Conservation (phyloP, 2,888 invertebrate species). For the Cataglyphis rosenhaueri region DNA sequence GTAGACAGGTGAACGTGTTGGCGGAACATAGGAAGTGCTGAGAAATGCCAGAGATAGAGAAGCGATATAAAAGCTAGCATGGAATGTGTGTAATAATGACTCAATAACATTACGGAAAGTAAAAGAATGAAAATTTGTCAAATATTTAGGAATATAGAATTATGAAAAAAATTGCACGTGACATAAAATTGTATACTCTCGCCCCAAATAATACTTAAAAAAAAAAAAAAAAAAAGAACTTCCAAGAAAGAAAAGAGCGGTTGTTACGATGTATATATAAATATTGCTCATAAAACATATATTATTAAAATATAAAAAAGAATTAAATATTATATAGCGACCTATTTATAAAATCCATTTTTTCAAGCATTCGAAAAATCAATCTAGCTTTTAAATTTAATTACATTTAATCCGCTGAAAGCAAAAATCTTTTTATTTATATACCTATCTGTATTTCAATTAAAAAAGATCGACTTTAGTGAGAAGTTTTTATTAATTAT, state of each 20-base stretch:
- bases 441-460: not conserved
- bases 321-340: not conserved
- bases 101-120: conserved; percentile 54
- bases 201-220: not conserved
- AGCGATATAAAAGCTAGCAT: conserved; percentile 65
- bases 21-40: conserved; percentile 83
- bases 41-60: conserved; percentile 81
- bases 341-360: not conserved
- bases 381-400: not conserved
- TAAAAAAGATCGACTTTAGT: not conserved
- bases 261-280: not conserved
- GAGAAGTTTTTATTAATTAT: too few species aligned
- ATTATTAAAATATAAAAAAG: not conserved
- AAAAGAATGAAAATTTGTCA: conserved; percentile 56
- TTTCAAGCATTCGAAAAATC: not conserved
- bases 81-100: too few species aligned
- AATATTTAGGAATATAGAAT: not conserved
- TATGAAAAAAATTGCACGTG: not conserved
- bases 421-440: not conserved
- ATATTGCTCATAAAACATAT: not conserved
- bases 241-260: too few species aligned
- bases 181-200: not conserved
- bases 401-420: not conserved
- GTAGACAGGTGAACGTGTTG: conserved; percentile 80
- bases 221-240: too few species aligned